Base-by-base conservation (phyloP, 2,888 invertebrate genomes). In the Carterocephalus palaemon region DNA sequence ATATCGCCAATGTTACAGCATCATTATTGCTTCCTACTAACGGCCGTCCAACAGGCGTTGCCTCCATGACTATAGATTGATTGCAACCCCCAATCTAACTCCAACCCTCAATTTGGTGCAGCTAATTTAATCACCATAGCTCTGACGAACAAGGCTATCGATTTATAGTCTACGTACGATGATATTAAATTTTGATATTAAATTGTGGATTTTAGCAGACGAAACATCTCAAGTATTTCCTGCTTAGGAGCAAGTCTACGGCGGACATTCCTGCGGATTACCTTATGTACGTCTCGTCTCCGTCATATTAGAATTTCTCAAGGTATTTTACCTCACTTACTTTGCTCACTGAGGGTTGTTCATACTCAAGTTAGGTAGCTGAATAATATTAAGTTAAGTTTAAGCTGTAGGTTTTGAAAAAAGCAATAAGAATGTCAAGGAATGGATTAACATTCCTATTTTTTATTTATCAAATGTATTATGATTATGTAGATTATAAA, bases 141-240 rank as follows among this genome's bases (percentile, higher is more conserved):
- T 45, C 43, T 45, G 36, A 36, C 29, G 43, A 29, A 10, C 34
- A 20, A 7, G 16, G 16, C 38, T 10, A 28, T 45, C 45, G 37
- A 37, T 37, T 28, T 15, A 26, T 31, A 42, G 40, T 15, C 43
- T 37, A 17, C 22, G 29, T 23, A 22, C 28, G 15, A 28, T 43
- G 31, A 45, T 45, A 37, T 31, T 36, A 45, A 45, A 37, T 37
- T 45, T 45, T 37, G 45, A 37, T 45, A 45, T 45, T 45, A 45
- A 45, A 45, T 45, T 45, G 43, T 45, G 23, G 31, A 36, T 36
- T 43, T 42, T 36, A 43, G 36, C 36, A 13, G 43, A 45, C 43
- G 36, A 45, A 45, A 45, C 31, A 45, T 45, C 37, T 45, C 43
- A 45, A 45, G 36, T 45, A 45, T 45, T 45, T 45, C 43, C 43